Evolutionary conservation across 1,140 invertebrate species (phyloP).

Genomic region (Phocides pigmalion): DNA sequence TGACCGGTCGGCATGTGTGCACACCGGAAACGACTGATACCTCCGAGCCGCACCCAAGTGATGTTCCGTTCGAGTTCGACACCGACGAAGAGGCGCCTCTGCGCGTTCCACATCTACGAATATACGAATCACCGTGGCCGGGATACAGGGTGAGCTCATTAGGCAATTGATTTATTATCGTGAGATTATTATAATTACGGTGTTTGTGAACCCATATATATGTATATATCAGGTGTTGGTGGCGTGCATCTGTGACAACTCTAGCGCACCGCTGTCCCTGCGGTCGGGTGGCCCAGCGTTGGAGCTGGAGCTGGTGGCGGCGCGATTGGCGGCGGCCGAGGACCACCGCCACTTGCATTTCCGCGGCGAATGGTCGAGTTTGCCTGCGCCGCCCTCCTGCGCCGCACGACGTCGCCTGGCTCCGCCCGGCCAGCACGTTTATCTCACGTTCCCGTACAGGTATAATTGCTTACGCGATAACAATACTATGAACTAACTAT

Average conservation of each 20-base stretch:
- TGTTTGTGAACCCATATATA: not conserved
- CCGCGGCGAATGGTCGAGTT: slow-evolving; percentile 85
- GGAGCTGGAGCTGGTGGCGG: slow-evolving; percentile 84
- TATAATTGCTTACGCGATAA: slow-evolving; percentile 15
- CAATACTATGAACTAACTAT: too few species aligned
- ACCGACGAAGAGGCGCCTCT: slow-evolving; percentile 58
- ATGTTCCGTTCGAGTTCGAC: slow-evolving; percentile 53
- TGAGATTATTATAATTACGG: not conserved
- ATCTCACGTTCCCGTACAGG: slow-evolving; percentile 84
- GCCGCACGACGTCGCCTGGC: slow-evolving; percentile 79
- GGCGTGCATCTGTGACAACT: slow-evolving; percentile 89
- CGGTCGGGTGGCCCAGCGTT: slow-evolving; percentile 52
- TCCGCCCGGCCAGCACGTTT: slow-evolving; percentile 86
- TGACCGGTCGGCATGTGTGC: slow-evolving; percentile 85
- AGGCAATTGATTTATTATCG: not conserved
- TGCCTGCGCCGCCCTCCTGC: slow-evolving; percentile 66
- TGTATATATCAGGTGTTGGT: slow-evolving; percentile 79
- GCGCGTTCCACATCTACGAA: slow-evolving; percentile 60
- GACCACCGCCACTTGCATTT: slow-evolving; percentile 89
- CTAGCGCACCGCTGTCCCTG: slow-evolving; percentile 53
- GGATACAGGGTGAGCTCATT: slow-evolving; percentile 60
- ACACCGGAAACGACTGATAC: slow-evolving; percentile 50
- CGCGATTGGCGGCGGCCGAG: slow-evolving; percentile 83
- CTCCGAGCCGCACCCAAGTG: slow-evolving; percentile 41
- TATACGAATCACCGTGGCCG: slow-evolving; percentile 72